A percentile compares a stretch with the other conserved stretches of the same genome.
phyloP scores from a whole-genome alignment of 2,113 vertebrate species.

The Montifringilla adamsi region DNA sequence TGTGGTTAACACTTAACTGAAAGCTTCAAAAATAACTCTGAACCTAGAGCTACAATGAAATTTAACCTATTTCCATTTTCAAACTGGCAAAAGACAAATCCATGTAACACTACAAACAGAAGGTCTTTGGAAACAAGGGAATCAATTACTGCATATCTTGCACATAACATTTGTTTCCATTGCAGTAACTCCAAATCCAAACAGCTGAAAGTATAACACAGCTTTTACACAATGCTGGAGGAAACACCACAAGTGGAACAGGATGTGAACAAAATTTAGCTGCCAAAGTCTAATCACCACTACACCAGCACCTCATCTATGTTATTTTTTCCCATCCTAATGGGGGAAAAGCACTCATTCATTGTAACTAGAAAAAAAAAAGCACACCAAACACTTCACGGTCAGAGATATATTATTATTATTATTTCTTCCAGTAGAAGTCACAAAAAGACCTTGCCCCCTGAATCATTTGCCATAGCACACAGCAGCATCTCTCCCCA shows the following conservation, averaged over 20 bases:
- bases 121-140: neutral
- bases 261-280: neutral
- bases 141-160: neutral
- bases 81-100: neutral
- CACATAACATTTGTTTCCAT: neutral
- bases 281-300: neutral
- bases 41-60: neutral
- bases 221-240: neutral
- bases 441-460: neutral
- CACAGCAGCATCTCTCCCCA: neutral
- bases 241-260: neutral
- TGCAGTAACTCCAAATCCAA: neutral
- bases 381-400: accelerated
- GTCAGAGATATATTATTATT: neutral
- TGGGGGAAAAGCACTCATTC: neutral
- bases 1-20: neutral
- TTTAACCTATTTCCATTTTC: neutral
- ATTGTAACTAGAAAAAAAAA: neutral
- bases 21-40: neutral
- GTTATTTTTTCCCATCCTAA: neutral
- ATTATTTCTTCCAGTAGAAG: neutral
- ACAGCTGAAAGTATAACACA: neutral
- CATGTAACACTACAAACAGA: neutral
- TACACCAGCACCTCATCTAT: neutral
- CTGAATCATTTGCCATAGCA: neutral